Evolutionary conservation across 2,888 invertebrate genomes (phyloP), one percentile per base, ranked within the genome.

Genomic region (Tridacna gigas): DNA sequence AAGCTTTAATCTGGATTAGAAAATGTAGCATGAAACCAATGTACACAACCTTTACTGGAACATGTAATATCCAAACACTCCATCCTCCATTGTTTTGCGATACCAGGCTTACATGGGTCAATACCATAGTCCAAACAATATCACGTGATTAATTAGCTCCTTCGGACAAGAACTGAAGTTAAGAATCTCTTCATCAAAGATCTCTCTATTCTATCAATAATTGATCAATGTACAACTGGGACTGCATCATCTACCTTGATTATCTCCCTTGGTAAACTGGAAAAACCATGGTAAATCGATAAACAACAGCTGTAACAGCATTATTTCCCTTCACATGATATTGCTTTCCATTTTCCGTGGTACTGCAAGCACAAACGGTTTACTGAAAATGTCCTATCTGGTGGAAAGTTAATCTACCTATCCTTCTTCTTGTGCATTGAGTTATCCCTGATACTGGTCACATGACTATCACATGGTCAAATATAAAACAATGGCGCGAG

Each of bases 101-200:
- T 67, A 20, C 20, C 22, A 18, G 20, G 7, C 67, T n/a, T 45
- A n/a, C 47, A 12, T 22, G n/a, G 51, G 71, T 71, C 75, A 63
- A 75, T 47, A 47, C 4, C 28, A 56, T 26, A 51, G 12, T 61
- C n/a, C 37, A 20, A 5, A 28, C 5, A 45, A 22, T 28, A 45
- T 47, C 75, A 61, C 63, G 61, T 63, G 75, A 75, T 25, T 45
- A 75, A 75, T 75, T 75, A 75, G 63, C 45, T n/a, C 47, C 61
- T 22, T 75, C 28, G 48, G 71, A 22, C 63, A 26, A 25, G 63
- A 37, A 63, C 60, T 48, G 45, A 63, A 75, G 75, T 75, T 63
- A 75, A 75, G 63, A 63, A 74, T 61, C 28, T 71, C 71, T 47
- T 51, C 45, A 51, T 71, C 71, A 51, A 71, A 71, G 71, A 51